Conservation (phyloP, 2,888 invertebrate species). For the Phyto melanocephala region DNA sequence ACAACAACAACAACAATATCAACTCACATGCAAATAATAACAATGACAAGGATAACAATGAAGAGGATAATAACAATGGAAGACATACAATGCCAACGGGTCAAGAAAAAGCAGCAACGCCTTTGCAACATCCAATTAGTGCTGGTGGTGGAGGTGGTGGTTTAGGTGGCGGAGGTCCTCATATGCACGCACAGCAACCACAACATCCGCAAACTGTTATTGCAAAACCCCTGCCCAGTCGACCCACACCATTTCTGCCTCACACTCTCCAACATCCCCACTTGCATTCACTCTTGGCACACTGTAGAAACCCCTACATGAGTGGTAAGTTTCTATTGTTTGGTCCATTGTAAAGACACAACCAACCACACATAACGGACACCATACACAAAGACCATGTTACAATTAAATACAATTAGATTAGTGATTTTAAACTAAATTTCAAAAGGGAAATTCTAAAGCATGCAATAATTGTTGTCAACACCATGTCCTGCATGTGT, state of each 20-base stretch:
- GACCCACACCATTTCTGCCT: constrained; percentile 83
- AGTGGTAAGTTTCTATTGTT: constrained; percentile 81
- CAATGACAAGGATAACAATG: constrained; percentile 71
- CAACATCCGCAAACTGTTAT: constrained; percentile 79
- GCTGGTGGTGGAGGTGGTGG: constrained; percentile 33
- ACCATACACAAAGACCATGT: not conserved
- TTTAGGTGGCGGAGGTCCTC: constrained; percentile 28
- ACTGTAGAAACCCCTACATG: constrained; percentile 91
- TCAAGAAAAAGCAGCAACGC: constrained; percentile 62
- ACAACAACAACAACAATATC: constrained; percentile 71
- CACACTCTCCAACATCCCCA: constrained; percentile 89
- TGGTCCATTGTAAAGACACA: not conserved
- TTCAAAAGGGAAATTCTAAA: constrained; percentile 7
- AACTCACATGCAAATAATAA: constrained; percentile 66
- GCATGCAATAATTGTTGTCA: constrained; percentile 53
- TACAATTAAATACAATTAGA: not conserved
- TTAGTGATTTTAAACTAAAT: constrained; percentile 7
- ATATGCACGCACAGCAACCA: constrained; percentile 58
- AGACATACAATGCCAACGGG: constrained; percentile 74
- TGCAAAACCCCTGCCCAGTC: constrained; percentile 91
- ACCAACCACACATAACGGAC: not conserved
- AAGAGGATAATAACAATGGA: constrained; percentile 52
- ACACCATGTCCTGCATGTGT: constrained; percentile 26
- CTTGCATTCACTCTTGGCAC: constrained; percentile 89
- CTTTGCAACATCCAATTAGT: constrained; percentile 39